Evolutionary conservation across 2,113 vertebrate species (phyloP).

Genomic region (Ptilorrhoa leucosticta): DNA sequence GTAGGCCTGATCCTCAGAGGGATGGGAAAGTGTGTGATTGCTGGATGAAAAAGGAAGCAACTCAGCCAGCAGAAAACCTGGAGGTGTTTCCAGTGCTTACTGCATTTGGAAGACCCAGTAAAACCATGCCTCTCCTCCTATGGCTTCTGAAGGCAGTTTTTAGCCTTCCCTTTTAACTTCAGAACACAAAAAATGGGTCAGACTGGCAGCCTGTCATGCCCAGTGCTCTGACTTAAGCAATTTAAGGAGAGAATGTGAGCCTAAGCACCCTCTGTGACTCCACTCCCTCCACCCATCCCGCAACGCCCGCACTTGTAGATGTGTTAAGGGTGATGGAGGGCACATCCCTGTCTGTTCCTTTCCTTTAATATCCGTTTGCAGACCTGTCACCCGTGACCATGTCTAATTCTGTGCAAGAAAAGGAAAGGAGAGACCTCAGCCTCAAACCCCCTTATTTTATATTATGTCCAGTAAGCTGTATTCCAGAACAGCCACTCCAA

Average conservation of each 20-base stretch:
- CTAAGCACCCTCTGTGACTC: neutral
- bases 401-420: neutral
- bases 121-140: neutral
- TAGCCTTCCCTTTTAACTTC: neutral
- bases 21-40: neutral
- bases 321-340: neutral
- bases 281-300: neutral
- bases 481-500: neutral
- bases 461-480: neutral
- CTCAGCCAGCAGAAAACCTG: neutral
- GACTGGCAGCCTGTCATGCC: fast-evolving
- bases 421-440: neutral
- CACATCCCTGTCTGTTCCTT: neutral
- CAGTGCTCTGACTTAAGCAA: neutral
- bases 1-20: neutral
- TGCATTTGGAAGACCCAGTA: neutral
- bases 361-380: neutral
- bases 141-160: neutral
- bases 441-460: neutral
- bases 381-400: neutral
- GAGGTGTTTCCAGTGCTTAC: neutral
- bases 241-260: neutral
- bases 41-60: neutral
- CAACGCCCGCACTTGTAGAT: neutral
- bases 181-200: neutral